Base-by-base conservation (phyloP, 2,113 vertebrate genomes). In the Promerops cafer region DNA sequence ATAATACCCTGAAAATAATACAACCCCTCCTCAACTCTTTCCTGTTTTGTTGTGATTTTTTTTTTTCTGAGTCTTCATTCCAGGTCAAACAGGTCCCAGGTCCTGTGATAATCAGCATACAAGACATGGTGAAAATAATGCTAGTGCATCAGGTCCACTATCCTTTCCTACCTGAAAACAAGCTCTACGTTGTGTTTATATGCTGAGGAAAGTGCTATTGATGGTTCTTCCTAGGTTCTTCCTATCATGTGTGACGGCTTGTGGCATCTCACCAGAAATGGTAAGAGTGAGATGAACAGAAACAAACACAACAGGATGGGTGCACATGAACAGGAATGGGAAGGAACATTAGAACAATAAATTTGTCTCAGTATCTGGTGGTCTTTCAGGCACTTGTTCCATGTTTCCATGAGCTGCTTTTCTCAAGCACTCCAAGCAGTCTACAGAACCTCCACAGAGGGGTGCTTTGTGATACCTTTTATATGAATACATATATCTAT, bases 11-110 rank as follows among this genome's bases (percentile, higher is more conserved):
- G 37, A 81, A 84, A 81, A 93, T 40, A 85, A 64, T 39, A 40
- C 4, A 63, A 39, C 3, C 1, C 0, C 5, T 22, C 8, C n/a
- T 66, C 22, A 69, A 16, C 2, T 12, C 6, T 53, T 81, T 64
- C n/a, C 7, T 28, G 4, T 54, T 35, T 2, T 20, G 20, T 16
- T 53, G 7, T 22, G 4, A 6, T 21, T 26, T 61, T 26, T 44
- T 54, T 40, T 71, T 61, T 23, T 0, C 21, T 53, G 28, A 23
- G 9, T 57, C 18, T 65, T 77, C 57, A 60, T 68, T 85, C n/a
- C 22, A 31, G 35, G 22, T 52, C 30, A 89, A 60, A 52, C 1
- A 30, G 35, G 14, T 44, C 19, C 20, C 26, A 77, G 31, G 6
- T 14, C 23, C 47, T 6, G 0, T 68, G 42, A 59, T 63, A 63